phyloP scores from a whole-genome alignment of 2,797 vertebrate genomes.

The Cynopterus sphinx region DNA sequence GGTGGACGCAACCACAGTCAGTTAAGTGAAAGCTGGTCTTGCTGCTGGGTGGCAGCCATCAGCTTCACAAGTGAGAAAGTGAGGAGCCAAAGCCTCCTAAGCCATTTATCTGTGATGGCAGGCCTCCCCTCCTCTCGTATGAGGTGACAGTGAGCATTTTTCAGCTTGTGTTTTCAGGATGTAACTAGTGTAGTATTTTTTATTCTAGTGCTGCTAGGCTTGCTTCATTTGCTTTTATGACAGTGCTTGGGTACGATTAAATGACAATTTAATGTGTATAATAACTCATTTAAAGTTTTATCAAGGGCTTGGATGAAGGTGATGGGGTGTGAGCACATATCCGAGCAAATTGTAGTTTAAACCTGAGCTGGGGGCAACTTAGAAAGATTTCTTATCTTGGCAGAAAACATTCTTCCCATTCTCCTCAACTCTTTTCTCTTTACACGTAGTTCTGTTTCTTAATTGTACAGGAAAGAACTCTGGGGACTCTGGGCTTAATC shows the following conservation, averaged over 20 bases:
- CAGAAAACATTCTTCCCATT: constrained; percentile 32
- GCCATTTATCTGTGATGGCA: constrained; percentile 19
- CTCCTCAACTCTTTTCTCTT: background rate
- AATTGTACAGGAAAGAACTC: background rate
- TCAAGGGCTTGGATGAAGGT: constrained; percentile 75
- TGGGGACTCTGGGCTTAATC: constrained; percentile 15
- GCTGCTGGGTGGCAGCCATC: background rate
- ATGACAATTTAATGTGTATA: constrained; percentile 81
- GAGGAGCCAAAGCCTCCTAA: background rate
- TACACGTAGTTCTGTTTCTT: background rate
- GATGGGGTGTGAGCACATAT: constrained; percentile 67
- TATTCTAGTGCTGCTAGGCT: constrained; percentile 71
- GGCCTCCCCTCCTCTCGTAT: background rate
- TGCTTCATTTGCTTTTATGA: constrained; percentile 83
- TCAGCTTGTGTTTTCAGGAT: constrained; percentile 71
- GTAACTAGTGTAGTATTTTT: constrained; percentile 76
- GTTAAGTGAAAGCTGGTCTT: background rate
- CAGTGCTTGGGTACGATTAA: constrained; percentile 77
- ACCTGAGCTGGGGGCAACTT: constrained; percentile 50
- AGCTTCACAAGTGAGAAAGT: background rate
- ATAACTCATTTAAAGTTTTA: constrained; percentile 82
- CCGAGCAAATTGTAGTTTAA: constrained; percentile 48
- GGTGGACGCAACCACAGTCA: accelerated
- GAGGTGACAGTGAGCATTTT: constrained; percentile 66
- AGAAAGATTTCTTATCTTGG: constrained; percentile 56